Percentiles rank a stretch among this genome's conserved stretches.
Evolutionary conservation across 2,888 invertebrate genomes (phyloP).

Genomic region (Podabrus alpinus): DNA sequence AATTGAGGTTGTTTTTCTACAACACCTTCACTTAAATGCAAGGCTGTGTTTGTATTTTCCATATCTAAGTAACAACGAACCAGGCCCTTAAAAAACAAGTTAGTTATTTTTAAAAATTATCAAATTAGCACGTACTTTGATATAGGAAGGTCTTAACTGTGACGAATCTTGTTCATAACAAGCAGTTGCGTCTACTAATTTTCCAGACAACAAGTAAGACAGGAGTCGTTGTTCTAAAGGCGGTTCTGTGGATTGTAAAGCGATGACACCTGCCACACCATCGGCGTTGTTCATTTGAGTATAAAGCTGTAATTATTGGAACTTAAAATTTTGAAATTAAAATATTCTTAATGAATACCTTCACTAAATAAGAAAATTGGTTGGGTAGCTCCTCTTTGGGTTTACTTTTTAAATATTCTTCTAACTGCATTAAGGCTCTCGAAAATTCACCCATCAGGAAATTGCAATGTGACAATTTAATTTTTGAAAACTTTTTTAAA

Average conservation of each 20-base stretch:
- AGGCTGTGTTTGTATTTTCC: slow-evolving; percentile 85
- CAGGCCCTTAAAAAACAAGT: slow-evolving; percentile 66
- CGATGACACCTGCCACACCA: slow-evolving; percentile 81
- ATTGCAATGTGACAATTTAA: slow-evolving; percentile 72
- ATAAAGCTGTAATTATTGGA: slow-evolving; percentile 66
- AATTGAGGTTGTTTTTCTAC: slow-evolving; percentile 64
- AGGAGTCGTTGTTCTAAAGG: slow-evolving; percentile 82
- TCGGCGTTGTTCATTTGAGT: slow-evolving; percentile 88
- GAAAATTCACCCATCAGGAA: slow-evolving; percentile 76
- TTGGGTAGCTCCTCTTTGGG: slow-evolving; percentile 60
- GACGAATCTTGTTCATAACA: slow-evolving; percentile 84
- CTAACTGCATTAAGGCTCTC: slow-evolving; percentile 75
- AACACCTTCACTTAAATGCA: slow-evolving; percentile 74
- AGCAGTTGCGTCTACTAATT: slow-evolving; percentile 81
- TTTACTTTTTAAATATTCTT: slow-evolving; percentile 69
- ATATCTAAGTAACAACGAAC: slow-evolving; percentile 84
- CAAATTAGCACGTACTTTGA: slow-evolving; percentile 45
- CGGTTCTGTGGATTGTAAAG: slow-evolving; percentile 75
- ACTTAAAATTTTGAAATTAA: not conserved
- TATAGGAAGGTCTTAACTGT: slow-evolving; percentile 53
- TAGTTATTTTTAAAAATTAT: not conserved
- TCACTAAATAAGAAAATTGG: slow-evolving; percentile 68
- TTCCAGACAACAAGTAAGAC: slow-evolving; percentile 82
- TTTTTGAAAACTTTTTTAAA: slow-evolving; percentile 55
- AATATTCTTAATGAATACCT: slow-evolving; percentile 42